Percentiles rank a stretch among this genome's conserved stretches.
These are phyloP conservation scores for Pycnomerus fuliginosus DNA, from an alignment of 2,888 invertebrate genomes.

Conservation along the genomic window DNA sequence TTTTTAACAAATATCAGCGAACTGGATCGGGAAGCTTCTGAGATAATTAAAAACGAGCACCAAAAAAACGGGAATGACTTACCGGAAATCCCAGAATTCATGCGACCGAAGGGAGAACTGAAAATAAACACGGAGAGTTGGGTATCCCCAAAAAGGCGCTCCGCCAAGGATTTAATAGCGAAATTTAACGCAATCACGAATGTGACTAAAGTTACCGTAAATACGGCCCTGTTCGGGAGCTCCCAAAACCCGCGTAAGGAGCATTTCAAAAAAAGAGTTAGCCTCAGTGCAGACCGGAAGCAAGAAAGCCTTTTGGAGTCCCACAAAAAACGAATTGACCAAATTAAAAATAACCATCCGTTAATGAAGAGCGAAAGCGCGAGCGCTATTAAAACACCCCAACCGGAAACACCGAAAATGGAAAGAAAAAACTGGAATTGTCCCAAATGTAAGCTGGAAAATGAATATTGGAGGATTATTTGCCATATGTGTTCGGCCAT, in stretches of 20 bases:
- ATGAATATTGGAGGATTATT: constrained; percentile 62
- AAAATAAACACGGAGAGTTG: constrained; percentile 41
- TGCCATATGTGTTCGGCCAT: constrained; percentile 62
- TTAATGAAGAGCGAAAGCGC: constrained; percentile 50
- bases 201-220: constrained; percentile 58
- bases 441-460: constrained; percentile 61
- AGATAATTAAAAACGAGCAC: constrained; percentile 61
- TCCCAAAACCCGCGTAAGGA: constrained; percentile 40
- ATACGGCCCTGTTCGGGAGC: constrained; percentile 53
- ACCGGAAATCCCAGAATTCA: constrained; percentile 48
- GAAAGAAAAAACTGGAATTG: constrained; percentile 58
- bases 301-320: constrained; percentile 39
- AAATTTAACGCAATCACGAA: constrained; percentile 65
- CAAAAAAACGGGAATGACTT: constrained; percentile 27
- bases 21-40: constrained; percentile 74
- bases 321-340: constrained; percentile 41
- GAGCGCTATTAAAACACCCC: constrained; percentile 38
- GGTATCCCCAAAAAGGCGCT: constrained; percentile 46
- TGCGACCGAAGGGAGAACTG: constrained; percentile 46
- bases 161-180: constrained; percentile 60
- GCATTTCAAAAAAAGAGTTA: constrained; percentile 43
- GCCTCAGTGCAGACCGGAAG: constrained; percentile 36
- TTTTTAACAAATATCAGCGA: constrained; percentile 75
- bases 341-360: constrained; percentile 38
- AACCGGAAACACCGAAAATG: constrained; percentile 40